A percentile compares a stretch with the other conserved stretches of the same genome.
These are phyloP conservation scores for Drosophila paranaensis DNA, from an alignment of 2,888 invertebrate genomes.

Conservation along the genomic window DNA sequence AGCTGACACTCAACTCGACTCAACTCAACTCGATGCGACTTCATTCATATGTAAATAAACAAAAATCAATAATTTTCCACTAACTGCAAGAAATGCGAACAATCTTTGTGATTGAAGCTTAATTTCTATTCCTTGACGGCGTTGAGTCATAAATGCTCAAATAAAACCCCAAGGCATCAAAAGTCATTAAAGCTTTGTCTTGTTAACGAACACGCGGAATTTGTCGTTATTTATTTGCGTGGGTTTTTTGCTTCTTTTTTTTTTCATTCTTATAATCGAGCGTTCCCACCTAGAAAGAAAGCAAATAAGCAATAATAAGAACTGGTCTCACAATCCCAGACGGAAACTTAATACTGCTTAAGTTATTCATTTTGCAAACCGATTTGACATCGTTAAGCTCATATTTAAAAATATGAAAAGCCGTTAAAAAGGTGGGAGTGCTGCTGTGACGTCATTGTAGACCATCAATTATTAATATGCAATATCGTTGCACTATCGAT, in stretches of 20 bases:
- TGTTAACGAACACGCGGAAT: slow-evolving; percentile 34
- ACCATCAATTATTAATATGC: not conserved
- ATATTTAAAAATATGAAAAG: slow-evolving; percentile 10
- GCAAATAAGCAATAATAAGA: slow-evolving; percentile 64
- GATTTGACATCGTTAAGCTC: not conserved
- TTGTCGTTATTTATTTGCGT: slow-evolving; percentile 55
- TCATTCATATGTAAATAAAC: slow-evolving; percentile 50
- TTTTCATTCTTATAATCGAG: slow-evolving; percentile 51
- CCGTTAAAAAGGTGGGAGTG: slow-evolving; percentile 22
- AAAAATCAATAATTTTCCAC: slow-evolving; percentile 16
- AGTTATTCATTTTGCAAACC: slow-evolving; percentile 1
- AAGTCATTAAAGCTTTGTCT: slow-evolving; percentile 53
- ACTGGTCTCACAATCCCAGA: slow-evolving; percentile 49
- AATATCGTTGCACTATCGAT: not conserved
- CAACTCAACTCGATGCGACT: slow-evolving; percentile 4
- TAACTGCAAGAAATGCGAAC: slow-evolving; percentile 26
- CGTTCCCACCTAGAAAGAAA: slow-evolving; percentile 67
- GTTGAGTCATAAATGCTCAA: slow-evolving; percentile 52
- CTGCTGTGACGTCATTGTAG: slow-evolving; percentile 28
- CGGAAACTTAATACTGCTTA: slow-evolving; percentile 22
- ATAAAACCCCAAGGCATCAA: slow-evolving; percentile 51
- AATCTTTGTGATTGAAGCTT: slow-evolving; percentile 30
- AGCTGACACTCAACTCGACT: slow-evolving; percentile 10
- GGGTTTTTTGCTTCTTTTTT: slow-evolving; percentile 47
- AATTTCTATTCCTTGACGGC: slow-evolving; percentile 29